phyloP scores from a whole-genome alignment of 2,888 invertebrate species.

The Anaspis maculata region DNA sequence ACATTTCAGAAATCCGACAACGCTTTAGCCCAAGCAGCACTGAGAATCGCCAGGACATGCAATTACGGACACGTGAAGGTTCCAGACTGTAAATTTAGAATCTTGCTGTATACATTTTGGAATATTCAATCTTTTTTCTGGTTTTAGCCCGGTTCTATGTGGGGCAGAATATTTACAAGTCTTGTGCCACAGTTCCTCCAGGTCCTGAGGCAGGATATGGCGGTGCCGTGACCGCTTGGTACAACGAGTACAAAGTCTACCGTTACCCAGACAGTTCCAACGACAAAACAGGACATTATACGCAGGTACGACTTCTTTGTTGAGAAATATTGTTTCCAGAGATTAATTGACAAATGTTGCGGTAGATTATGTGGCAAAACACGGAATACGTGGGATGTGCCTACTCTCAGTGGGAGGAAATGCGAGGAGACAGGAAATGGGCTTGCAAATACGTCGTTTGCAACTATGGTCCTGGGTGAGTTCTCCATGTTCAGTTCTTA shows the following conservation, averaged over 20 bases:
- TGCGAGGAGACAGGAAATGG: constrained; percentile 7
- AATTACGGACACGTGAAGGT: constrained; percentile 5
- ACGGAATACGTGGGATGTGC: constrained; percentile 76
- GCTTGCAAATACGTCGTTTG: constrained; percentile 19
- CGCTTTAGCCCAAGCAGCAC: constrained; percentile 18
- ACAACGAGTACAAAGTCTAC: constrained; percentile 62
- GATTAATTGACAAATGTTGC: no score
- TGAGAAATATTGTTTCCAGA: no score
- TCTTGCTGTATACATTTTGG: background rate
- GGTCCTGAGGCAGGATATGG: no score
- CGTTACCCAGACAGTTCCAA: constrained; percentile 54
- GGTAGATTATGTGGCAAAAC: constrained; percentile 77
- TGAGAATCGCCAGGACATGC: constrained; percentile 18
- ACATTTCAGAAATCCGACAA: constrained; percentile 20
- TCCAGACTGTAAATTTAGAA: constrained; percentile 5
- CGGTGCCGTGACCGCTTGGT: constrained; percentile 70
- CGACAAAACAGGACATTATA: constrained; percentile 67
- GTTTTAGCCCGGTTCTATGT: no score
- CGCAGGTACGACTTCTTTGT: no score
- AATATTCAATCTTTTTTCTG: no score
- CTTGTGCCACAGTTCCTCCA: no score
- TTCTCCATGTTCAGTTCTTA: no score
- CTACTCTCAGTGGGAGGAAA: constrained; percentile 56
- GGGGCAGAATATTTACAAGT: no score
- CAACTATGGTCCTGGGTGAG: constrained; percentile 21